A percentile compares a stretch with the other conserved stretches of the same genome.
These are phyloP conservation scores for Argentina silus DNA, from an alignment of 2,797 vertebrate species.

Conservation along the genomic window DNA sequence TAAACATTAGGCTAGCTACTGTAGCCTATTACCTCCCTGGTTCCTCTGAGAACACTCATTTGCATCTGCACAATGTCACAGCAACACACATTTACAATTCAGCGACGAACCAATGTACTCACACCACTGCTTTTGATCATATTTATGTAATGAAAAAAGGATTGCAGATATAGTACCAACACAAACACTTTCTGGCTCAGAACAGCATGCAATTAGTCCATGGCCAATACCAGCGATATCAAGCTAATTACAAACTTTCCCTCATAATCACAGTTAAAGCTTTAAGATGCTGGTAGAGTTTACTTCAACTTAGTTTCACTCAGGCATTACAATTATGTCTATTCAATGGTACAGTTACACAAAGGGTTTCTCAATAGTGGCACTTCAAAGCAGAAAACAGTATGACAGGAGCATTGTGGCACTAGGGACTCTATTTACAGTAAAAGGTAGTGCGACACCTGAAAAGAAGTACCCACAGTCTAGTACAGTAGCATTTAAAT, in stretches of 20 bases:
- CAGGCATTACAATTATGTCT: slow-evolving; percentile 40
- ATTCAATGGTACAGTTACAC: slow-evolving; percentile 28
- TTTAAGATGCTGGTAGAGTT: slow-evolving; percentile 13
- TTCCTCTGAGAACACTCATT: slow-evolving; percentile 29
- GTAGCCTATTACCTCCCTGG: slow-evolving; percentile 14
- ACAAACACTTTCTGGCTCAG: background rate
- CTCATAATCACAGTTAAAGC: background rate
- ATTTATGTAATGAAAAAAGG: slow-evolving; percentile 41
- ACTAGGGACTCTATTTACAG: slow-evolving; percentile 21
- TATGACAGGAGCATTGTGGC: slow-evolving; percentile 38
- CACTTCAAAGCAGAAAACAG: slow-evolving; percentile 37
- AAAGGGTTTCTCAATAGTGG: slow-evolving; percentile 7
- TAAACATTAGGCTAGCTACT: too few relatives aligned
- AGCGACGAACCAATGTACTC: slow-evolving; percentile 50
- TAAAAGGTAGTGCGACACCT: background rate
- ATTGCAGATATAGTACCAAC: background rate
- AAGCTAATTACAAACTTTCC: background rate
- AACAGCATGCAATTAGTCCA: slow-evolving; percentile 7
- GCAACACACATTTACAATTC: slow-evolving; percentile 57
- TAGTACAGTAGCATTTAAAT: background rate
- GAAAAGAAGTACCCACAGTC: background rate
- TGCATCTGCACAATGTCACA: slow-evolving; percentile 32
- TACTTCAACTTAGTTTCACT: slow-evolving; percentile 3
- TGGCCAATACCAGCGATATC: background rate
- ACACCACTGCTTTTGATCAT: slow-evolving; percentile 49